Percentiles rank a stretch among this genome's conserved stretches.
These are phyloP conservation scores for Erethizon dorsatum DNA, from an alignment of 2,797 vertebrate species.

Conservation along the genomic window DNA sequence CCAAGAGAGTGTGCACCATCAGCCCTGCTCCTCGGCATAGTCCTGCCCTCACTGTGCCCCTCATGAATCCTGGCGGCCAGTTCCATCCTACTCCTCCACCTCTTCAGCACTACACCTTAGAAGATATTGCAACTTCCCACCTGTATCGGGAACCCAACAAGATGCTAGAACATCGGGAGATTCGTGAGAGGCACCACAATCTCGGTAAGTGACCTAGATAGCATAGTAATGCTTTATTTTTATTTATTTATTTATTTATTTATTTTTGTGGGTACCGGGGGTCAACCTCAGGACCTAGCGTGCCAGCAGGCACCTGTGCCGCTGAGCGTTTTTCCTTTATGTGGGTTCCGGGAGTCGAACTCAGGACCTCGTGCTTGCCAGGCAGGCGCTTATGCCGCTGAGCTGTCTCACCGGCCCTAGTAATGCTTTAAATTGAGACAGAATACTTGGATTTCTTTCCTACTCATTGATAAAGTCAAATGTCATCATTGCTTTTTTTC, in stretches of 20 bases:
- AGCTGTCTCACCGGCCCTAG: too few species aligned
- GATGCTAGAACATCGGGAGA: slow-evolving; percentile 95
- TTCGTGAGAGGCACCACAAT: slow-evolving; percentile 94
- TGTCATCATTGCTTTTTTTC: not conserved
- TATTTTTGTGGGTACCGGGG: too few species aligned
- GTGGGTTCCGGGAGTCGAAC: too few species aligned
- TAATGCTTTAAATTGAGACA: not conserved
- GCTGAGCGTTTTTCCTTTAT: too few species aligned
- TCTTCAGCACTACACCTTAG: slow-evolving; percentile 98
- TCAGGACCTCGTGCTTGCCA: too few species aligned
- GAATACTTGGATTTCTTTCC: slow-evolving; percentile 31
- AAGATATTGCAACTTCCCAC: slow-evolving; percentile 97
- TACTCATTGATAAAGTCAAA: slow-evolving; percentile 38
- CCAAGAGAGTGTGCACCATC: slow-evolving; percentile 98
- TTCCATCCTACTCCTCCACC: slow-evolving; percentile 98
- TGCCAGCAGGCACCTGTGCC: too few species aligned
- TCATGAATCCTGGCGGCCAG: slow-evolving; percentile 93
- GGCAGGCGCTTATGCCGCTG: too few species aligned
- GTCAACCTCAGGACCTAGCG: too few species aligned
- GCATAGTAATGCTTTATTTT: not conserved
- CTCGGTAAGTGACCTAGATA: slow-evolving; percentile 83
- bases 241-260: too few species aligned
- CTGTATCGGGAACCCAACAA: slow-evolving; percentile 95
- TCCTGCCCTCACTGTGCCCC: slow-evolving; percentile 94
- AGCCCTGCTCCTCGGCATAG: slow-evolving; percentile 98